Base-by-base conservation (phyloP, 2,888 invertebrate genomes). In the Fragum whitleyi region DNA sequence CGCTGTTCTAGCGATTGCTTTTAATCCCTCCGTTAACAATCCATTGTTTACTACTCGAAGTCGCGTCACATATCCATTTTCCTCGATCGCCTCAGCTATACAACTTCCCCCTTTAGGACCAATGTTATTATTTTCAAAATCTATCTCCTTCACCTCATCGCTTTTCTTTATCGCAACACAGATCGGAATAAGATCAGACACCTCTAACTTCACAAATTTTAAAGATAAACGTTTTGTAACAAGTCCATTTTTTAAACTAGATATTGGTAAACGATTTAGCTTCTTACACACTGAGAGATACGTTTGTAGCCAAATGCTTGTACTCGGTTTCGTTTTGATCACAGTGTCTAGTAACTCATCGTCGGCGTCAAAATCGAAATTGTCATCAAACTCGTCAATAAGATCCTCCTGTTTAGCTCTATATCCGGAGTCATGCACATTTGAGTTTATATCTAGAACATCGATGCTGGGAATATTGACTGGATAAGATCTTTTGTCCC, bases 11-110 rank as follows among this genome's bases (percentile, higher is more conserved):
- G 87, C 87, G 42, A 89, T 83, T 0, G 74, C 39, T 26, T 74
- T 79, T 14, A 85, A 85, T 36, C 89, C 89, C 51, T 86, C 76
- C 21, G 84, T 75, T n/a, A 83, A 74, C 7, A 89, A 62, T 19
- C 81, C 77, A 76, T 89, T 89, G 55, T 87, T 83, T 3, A 82
- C 77, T 19, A 89, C 74, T 51, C 65, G 73, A n/a, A 87, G 47
- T 67, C 81, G 81, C 11, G 77, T 81, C 11, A 87, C 29, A 19
- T 76, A 85, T 14, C 71, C 26, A 28, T 71, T 83, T 14, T 77
- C 23, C 1, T 74, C 69, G 7, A 87, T 59, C 7, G 81, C 74
- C 23, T 81, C 78, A 0, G 76, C 79, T n/a, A 87, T 39, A 19
- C 77, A 47, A 0, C 57, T 47, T 0, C 75, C 74, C 0, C 80